Evolutionary conservation across 2,797 vertebrate genomes (phyloP).

Genomic region (Glossophaga mutica): DNA sequence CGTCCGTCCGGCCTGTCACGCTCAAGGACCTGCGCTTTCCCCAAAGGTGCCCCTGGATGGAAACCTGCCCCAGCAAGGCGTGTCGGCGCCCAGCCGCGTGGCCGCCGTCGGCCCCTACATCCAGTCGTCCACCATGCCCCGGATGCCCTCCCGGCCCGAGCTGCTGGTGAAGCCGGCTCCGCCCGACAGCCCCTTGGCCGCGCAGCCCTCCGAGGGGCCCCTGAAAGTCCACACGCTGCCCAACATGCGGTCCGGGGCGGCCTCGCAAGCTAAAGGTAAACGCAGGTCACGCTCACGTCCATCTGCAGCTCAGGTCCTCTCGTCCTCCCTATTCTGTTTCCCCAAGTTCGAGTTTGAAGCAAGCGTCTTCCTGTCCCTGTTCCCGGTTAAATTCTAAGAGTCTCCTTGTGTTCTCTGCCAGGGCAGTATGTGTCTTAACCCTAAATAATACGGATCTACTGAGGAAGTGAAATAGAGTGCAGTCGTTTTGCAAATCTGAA

Average conservation of each 20-base stretch:
- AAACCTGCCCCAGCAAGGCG: constrained; percentile 85
- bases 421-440: not conserved
- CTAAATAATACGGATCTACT: not conserved
- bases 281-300: not conserved
- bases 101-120: constrained; percentile 98
- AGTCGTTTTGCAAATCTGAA: not conserved
- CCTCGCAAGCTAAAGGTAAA: constrained; percentile 79
- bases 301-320: not conserved
- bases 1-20: not conserved
- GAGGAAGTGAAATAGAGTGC: not conserved
- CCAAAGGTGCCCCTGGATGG: constrained; percentile 89
- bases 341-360: not conserved
- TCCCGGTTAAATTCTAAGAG: not conserved
- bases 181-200: constrained; percentile 86
- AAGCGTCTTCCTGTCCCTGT: not conserved
- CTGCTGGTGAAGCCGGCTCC: constrained; percentile 91
- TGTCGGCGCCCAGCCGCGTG: constrained; percentile 89
- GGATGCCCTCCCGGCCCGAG: constrained; percentile 90
- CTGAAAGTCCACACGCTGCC: constrained; percentile 86
- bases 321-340: not conserved
- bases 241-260: constrained; percentile 80
- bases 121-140: constrained; percentile 96
- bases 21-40: constrained; percentile 24
- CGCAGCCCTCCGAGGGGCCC: constrained; percentile 82
- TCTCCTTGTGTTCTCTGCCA: not conserved